Evolutionary conservation across 2,113 vertebrate genomes (phyloP), one percentile per base, ranked within the genome.

Genomic region (Terrapene triunguis): DNA sequence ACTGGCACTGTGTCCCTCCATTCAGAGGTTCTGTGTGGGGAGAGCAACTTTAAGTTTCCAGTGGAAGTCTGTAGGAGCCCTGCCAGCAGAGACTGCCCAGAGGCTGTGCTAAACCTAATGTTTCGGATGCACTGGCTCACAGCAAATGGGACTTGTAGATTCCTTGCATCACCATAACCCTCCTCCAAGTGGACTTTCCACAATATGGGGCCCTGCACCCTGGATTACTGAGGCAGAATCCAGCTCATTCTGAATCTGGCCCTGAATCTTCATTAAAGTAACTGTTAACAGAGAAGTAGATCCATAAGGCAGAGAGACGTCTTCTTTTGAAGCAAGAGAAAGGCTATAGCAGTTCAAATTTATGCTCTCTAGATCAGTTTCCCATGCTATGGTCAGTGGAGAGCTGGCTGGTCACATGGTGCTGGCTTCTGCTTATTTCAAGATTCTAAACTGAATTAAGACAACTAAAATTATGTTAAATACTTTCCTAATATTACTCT

Each of bases 1-100:
- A 94, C 84, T 89, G 90, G 83, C 96, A 65, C 53, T 82, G 47
- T 50, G 91, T 54, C 85, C 32, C 85, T 35, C 90, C 42, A 83
- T 85, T 94, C 44, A 57, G 80, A 53, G 48, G 38, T 53, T 82
- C 85, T 92, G 84, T 84, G 82, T 83, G 88, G 87, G 91, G 27
- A 1, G 38, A 85, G 8, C 79, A 84, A 50, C 29, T 85, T 54
- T 84, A 62, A 51, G 1, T 5, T 25, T 84, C 84, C 93, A 88
- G 3, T 0, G 57, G 32, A 54, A 2, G 0, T 78, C 55, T 19
- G 47, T 44, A 69, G 88, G 5, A 88, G 72, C 80, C 80, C 78
- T 93, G 85, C 8, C 65, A 93, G 62, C 84, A 82, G 92, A 82
- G 2, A 35, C 10, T 90, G 72, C 72, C 55, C 92, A 72, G 12